Conservation (phyloP, 92 coral and sea anemone species). For the Meandrina meandrites region DNA sequence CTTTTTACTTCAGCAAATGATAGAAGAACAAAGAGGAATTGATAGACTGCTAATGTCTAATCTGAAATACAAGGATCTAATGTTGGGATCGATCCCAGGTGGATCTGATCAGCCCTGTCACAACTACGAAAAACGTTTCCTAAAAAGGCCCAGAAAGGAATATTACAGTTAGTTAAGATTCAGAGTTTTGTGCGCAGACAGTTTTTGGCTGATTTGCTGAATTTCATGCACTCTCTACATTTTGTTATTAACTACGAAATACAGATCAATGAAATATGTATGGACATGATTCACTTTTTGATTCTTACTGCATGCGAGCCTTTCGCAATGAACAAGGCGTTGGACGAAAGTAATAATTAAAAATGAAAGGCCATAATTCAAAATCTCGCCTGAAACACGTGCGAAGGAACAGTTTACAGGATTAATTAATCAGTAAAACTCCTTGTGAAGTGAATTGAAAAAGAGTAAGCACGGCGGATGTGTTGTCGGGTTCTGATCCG, state of each 20-base stretch:
- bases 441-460: constrained; percentile 8
- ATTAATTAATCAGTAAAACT: constrained; percentile 38
- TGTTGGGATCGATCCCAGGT: not conserved
- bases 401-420: constrained; percentile 39
- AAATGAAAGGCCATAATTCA: not conserved
- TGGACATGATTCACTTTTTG: not conserved
- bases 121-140: not conserved
- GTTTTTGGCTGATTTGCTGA: not conserved
- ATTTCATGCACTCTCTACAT: not conserved
- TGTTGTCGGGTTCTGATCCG: constrained; percentile 13
- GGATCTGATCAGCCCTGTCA: not conserved
- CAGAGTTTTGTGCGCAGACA: not conserved
- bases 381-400: constrained; percentile 24
- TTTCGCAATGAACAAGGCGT: not conserved
- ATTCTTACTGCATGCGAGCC: not conserved
- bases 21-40: not conserved
- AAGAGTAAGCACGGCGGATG: not conserved
- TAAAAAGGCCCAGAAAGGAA: not conserved
- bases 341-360: not conserved
- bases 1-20: not conserved
- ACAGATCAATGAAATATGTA: not conserved
- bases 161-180: not conserved
- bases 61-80: not conserved
- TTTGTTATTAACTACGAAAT: not conserved
- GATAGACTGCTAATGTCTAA: not conserved